Evolutionary conservation across 2,797 vertebrate species (phyloP).

Genomic region (Yasuhikotakia modesta): DNA sequence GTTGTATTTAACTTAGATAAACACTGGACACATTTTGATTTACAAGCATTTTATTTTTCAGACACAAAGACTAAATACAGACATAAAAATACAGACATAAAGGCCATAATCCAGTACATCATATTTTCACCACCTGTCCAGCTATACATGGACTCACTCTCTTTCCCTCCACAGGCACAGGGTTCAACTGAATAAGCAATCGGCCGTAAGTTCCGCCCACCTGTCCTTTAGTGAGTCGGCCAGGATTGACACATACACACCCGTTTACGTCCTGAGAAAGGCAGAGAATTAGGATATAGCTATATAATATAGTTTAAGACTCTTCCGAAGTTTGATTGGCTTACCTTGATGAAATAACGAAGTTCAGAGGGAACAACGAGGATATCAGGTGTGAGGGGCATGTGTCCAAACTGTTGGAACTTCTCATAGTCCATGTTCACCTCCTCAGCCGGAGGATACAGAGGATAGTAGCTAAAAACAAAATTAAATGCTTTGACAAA

Average conservation of each 20-base stretch:
- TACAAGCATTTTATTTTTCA: conserved; percentile 52
- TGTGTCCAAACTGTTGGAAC: conserved; percentile 73
- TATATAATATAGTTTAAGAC: background rate
- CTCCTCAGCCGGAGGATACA: conserved; percentile 89
- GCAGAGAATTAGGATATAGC: background rate
- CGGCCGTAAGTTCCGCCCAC: conserved; percentile 89
- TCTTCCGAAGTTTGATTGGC: background rate
- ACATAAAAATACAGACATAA: conserved; percentile 36
- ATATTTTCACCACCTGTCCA: conserved; percentile 89
- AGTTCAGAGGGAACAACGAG: conserved; percentile 89
- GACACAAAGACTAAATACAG: conserved; percentile 7
- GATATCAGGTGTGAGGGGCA: conserved; percentile 85
- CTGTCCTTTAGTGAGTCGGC: conserved; percentile 90
- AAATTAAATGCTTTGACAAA: background rate
- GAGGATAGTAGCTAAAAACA: conserved; percentile 85
- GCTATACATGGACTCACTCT: conserved; percentile 79
- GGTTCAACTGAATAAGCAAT: conserved; percentile 75
- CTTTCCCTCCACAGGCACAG: background rate
- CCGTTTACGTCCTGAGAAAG: conserved; percentile 81
- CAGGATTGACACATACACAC: conserved; percentile 90
- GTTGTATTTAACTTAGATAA: background rate
- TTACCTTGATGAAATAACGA: conserved; percentile 91
- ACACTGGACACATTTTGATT: background rate
- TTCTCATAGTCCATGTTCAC: conserved; percentile 86
- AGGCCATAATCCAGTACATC: conserved; percentile 43